Evolutionary conservation across 1,140 invertebrate species (phyloP), one percentile per base, ranked within the genome.

Genomic region (Nasonia giraulti): DNA sequence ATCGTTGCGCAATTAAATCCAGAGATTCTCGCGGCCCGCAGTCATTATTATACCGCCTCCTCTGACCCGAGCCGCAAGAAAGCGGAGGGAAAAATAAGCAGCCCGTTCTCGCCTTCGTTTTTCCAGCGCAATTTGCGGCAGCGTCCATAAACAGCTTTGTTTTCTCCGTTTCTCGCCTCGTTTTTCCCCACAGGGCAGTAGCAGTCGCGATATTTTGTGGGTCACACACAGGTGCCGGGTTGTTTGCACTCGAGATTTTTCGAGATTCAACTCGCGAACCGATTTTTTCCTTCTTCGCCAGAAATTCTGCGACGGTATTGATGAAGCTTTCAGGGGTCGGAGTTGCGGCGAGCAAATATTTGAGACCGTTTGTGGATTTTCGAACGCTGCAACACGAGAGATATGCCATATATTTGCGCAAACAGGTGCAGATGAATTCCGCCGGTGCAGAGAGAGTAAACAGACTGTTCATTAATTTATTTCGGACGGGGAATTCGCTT

Each of bases 1-100:
- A 12, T 27, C 47, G 17, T 4, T 17, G 14, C 8, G 55, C 33
- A 77, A 83, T 77, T 77, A 83, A 82, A 82, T 68, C 8, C 75
- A 62, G 37, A 75, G 8, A 33, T 76, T 1, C 50, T 66, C 33
- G 8, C 27, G 3, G 27, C 27, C 20, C 2, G 76, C 31, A 4
- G 11, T 78, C 33, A 37, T 37, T 78, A 78, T 55, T 76, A 78
- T 78, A 62, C n/a, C 23, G n/a, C 47, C 50, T n/a, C 0, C 31
- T 20, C 20, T 27, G 8, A 55, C 23, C 44, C n/a, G n/a, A 7
- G n/a, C 20, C 11, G 11, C 20, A 31, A 27, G 71, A 74, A 17
- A 74, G 17, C 44, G 23, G 44, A 50, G 17, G 55, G 55, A 62
- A 47, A 76, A 76, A 76, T 76, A 76, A 76, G n/a, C 40, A 50